Base-by-base conservation (phyloP, 1,140 invertebrate genomes). In the Campoletis sonorensis region DNA sequence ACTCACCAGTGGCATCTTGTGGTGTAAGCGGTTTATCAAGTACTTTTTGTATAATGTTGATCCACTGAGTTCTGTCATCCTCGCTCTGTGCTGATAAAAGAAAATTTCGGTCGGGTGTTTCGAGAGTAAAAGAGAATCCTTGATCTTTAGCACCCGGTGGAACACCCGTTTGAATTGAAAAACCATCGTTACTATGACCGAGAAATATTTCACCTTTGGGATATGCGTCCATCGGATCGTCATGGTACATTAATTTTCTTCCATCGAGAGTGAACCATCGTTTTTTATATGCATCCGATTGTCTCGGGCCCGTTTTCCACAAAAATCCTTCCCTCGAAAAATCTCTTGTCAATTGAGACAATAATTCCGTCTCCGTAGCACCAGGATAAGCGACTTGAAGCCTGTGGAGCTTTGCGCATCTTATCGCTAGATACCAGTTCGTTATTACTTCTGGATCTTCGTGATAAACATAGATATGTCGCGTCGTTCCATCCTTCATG, bases 151-250 rank as follows among this genome's bases (percentile, higher is more conserved):
- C 95, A 26, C 96, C 96, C 26, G 93, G 91, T 18, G 95, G 94
- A 85, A 94, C 93, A 81, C 94, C 92, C 27, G 93, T 88, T 84
- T 93, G 91, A 0, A 97, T 93, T 70, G 93, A 94, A 88, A 96
- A 98, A 3, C 96, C 96, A 83, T 96, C 95, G 76, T 94, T 93
- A 88, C 93, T 92, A 85, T 97, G 94, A 13, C 97, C 94, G 82
- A 98, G 92, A 90, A 97, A 98, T 81, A 98, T 96, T 93, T 98
- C 97, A 79, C 97, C 97, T 93, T 97, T 98, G 0, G 97, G 96
- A 92, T 96, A 96, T 0, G 97, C 95, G 89, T 97, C 96, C 92
- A 96, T 90, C 40, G 96, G 95, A 88, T 97, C 96, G 88, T 97
- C 96, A 85, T 97, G 96, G 87, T 98, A 98, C 96, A 98, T 98